A percentile compares a stretch with the other conserved stretches of the same genome.
Evolutionary conservation across 2,888 invertebrate species (phyloP).

Genomic region (Drosophila subsilvestris): DNA sequence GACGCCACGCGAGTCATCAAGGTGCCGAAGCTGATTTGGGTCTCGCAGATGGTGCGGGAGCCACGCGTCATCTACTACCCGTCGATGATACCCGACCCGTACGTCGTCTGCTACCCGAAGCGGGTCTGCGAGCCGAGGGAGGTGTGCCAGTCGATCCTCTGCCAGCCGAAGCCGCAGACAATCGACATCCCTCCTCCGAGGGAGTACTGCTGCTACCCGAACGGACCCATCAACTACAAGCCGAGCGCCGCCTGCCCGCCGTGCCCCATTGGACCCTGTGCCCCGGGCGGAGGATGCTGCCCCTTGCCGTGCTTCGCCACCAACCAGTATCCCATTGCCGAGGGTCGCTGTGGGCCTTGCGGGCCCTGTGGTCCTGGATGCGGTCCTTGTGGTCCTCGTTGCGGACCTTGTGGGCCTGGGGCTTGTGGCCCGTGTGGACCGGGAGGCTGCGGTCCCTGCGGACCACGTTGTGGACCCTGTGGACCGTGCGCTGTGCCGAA

Average conservation of each 20-base stretch:
- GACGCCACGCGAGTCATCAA: conserved; percentile 80
- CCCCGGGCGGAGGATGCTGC: conserved; percentile 68
- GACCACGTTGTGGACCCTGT: conserved; percentile 54
- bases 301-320: conserved; percentile 39
- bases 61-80: conserved; percentile 82
- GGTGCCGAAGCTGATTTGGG: conserved; percentile 81
- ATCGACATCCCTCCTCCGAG: conserved; percentile 80
- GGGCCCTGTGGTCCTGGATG: conserved; percentile 64
- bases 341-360: conserved; percentile 50
- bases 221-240: conserved; percentile 80
- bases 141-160: conserved; percentile 81
- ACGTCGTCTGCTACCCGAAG: conserved; percentile 81
- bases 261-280: conserved; percentile 70
- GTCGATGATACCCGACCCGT: conserved; percentile 81
- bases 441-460: conserved; percentile 52
- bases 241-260: conserved; percentile 79
- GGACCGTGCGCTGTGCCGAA: conserved; percentile 59
- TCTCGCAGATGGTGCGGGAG: conserved; percentile 81
- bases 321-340: conserved; percentile 45
- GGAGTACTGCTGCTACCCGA: conserved; percentile 81
- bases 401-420: conserved; percentile 55
- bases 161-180: conserved; percentile 82
- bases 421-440: conserved; percentile 50
- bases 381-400: conserved; percentile 56
- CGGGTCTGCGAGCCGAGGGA: conserved; percentile 81